Base-by-base conservation (phyloP, 2,113 vertebrate genomes). In the Isichthys henryi region DNA sequence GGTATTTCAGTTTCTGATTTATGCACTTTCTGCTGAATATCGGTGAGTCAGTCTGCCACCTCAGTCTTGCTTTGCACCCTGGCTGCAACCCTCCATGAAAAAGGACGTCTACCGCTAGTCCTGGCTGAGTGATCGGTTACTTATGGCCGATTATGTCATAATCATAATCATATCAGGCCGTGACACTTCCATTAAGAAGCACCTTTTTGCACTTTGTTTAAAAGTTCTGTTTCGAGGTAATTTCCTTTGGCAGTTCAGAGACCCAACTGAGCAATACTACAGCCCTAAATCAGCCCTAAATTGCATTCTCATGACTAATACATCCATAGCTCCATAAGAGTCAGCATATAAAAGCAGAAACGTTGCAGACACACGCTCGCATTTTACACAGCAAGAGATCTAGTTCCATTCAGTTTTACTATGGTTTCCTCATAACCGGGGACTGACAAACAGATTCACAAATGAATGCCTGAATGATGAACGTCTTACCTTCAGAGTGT, bases 401-500 rank as follows among this genome's bases (percentile, higher is more conserved):
- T 53, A 6, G 13, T 52, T 50, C 70, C 46, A 45, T 13, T 88
- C 19, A 31, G 15, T 53, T 31, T 56, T 21, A 43, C 11, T 35
- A 31, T 77, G 8, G 15, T 88, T 19, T 49, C 13, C 2, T 46
- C 23, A 52, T 77, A 62, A 58, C 9, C 77, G 58, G 80, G 35
- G 15, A 84, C 11, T 23, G 49, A n/a, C 17, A n/a, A 89, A 80
- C 70, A 43, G 21, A 48, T 46, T 89, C 31, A 88, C 35, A 62
- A 83, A 82, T 45, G n/a, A 84, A 62, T 31, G 35, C 39, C 52
- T 70, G 23, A 83, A 27, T 50, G 35, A 74, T 45, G 49, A 89
- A 86, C 0, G 48, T 50, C 94, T 97, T 97, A 99, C 98, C 98
- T 98, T 98, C 96, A 96, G 95, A 94, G 93, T 94, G 95, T 94